phyloP scores from a whole-genome alignment of 2,888 invertebrate species.

The Pinctada fucata region DNA sequence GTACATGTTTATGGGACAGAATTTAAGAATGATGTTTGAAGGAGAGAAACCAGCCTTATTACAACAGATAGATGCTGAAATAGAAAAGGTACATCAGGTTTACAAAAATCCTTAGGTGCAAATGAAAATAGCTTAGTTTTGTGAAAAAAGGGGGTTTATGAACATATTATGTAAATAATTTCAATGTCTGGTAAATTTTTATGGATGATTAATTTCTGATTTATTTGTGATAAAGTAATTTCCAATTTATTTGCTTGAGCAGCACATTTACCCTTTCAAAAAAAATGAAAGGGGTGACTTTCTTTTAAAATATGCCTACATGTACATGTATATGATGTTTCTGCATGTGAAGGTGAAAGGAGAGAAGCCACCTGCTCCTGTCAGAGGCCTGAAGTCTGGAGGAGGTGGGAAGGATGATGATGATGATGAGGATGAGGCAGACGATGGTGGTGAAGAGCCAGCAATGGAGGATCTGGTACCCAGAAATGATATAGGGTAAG shows the following conservation, averaged over 20 bases:
- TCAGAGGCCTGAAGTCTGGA: constrained; percentile 79
- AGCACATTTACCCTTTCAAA: no score
- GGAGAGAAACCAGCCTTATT: constrained; percentile 90
- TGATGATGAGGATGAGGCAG: constrained; percentile 76
- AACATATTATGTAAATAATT: neutral
- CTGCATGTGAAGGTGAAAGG: constrained; percentile 78
- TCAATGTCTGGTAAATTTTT: no score
- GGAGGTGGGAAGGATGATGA: constrained; percentile 76
- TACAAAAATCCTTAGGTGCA: no score
- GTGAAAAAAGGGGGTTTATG: no score
- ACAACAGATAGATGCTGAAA: constrained; percentile 90
- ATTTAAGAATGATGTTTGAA: constrained; percentile 88
- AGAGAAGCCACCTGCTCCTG: constrained; percentile 86
- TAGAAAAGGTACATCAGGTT: constrained; percentile 82
- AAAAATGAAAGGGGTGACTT: no score
- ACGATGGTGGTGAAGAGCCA: constrained; percentile 65
- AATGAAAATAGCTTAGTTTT: no score
- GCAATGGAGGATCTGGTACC: constrained; percentile 85
- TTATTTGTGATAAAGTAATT: no score
- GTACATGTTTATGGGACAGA: constrained; percentile 87
- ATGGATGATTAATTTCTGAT: no score
- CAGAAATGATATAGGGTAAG: constrained; percentile 43
- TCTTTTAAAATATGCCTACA: no score
- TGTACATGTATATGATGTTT: no score
- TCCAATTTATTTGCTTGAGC: no score